A percentile compares a stretch with the other conserved stretches of the same genome.
Evolutionary conservation across 2,888 invertebrate genomes (phyloP).

Genomic region (Caenorhabditis sulstoni): DNA sequence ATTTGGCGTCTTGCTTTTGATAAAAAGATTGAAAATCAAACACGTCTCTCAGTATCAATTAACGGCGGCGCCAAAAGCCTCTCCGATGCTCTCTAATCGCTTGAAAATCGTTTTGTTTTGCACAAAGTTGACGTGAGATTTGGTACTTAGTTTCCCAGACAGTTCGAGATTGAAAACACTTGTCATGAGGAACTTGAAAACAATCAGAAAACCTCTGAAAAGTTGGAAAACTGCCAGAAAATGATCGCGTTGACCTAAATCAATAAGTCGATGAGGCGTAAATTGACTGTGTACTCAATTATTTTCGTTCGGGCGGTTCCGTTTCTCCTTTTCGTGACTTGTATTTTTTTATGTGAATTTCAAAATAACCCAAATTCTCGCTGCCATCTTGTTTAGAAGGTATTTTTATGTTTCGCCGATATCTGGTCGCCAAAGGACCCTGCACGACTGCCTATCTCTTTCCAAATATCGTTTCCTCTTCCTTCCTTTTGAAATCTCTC

Average conservation of each 20-base stretch:
- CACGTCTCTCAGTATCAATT: no score
- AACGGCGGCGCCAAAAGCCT: no score
- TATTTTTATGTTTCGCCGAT: background rate
- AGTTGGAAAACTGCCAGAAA: background rate
- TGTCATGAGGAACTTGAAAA: no score
- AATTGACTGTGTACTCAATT: slow-evolving; percentile 7
- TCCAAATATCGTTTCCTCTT: slow-evolving; percentile 4
- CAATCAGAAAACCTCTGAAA: no score
- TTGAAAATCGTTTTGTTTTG: no score
- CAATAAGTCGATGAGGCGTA: slow-evolving; percentile 17
- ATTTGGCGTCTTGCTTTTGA: background rate
- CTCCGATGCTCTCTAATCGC: no score
- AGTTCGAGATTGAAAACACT: background rate
- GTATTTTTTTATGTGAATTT: background rate
- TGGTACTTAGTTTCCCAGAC: background rate
- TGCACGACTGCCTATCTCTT: no score
- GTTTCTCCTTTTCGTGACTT: background rate
- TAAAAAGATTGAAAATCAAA: background rate
- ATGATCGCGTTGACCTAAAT: slow-evolving; percentile 30
- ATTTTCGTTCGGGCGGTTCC: slow-evolving; percentile 1
- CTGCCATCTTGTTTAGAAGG: background rate
- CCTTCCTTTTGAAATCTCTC: background rate
- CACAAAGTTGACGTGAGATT: background rate
- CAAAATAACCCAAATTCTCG: no score
- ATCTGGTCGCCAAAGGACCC: background rate